A percentile compares a stretch with the other conserved stretches of the same genome.
Evolutionary conservation across 2,888 invertebrate species (phyloP).

Genomic region (Drosophila rellima): DNA sequence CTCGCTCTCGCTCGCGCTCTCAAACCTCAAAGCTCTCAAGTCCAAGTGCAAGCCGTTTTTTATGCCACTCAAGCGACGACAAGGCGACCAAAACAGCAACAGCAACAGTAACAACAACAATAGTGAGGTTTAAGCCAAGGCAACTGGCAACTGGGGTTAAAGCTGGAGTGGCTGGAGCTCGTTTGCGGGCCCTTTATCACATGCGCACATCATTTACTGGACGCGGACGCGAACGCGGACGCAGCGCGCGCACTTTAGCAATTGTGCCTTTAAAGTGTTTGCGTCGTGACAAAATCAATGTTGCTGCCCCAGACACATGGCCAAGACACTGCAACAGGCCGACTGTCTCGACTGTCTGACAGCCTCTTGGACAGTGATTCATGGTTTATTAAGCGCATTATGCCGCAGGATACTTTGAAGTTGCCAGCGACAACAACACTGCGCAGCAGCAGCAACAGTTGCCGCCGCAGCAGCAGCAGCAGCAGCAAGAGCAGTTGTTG

Average conservation of each 20-base stretch:
- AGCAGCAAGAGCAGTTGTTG: slow-evolving; percentile 48
- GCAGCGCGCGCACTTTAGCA: slow-evolving; percentile 73
- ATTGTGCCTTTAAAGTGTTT: slow-evolving; percentile 80
- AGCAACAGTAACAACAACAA: slow-evolving; percentile 39
- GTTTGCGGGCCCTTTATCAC: slow-evolving; percentile 77
- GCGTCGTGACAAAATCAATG: slow-evolving; percentile 83
- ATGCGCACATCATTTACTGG: slow-evolving; percentile 80
- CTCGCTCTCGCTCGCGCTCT: slow-evolving; percentile 6
- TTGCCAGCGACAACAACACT: slow-evolving; percentile 52
- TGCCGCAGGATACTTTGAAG: slow-evolving; percentile 83
- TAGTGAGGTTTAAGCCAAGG: slow-evolving; percentile 18
- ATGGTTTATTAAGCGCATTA: slow-evolving; percentile 85
- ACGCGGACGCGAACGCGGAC: slow-evolving; percentile 39
- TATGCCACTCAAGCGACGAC: slow-evolving; percentile 77
- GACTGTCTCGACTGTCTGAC: slow-evolving; percentile 54
- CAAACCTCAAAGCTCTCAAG: slow-evolving; percentile 47
- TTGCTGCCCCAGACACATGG: slow-evolving; percentile 65
- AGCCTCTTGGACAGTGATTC: slow-evolving; percentile 83
- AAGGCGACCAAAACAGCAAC: slow-evolving; percentile 52
- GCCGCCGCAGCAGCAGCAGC: slow-evolving; percentile 7
- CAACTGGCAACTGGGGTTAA: slow-evolving; percentile 23
- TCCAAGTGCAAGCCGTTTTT: slow-evolving; percentile 78
- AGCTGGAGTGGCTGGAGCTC: slow-evolving; percentile 39
- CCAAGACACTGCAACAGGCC: slow-evolving; percentile 15
- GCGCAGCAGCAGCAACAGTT: slow-evolving; percentile 20